These are phyloP conservation scores for Entelurus aequoreus DNA, from an alignment of 2,113 vertebrate species.

Conservation along the genomic window DNA sequence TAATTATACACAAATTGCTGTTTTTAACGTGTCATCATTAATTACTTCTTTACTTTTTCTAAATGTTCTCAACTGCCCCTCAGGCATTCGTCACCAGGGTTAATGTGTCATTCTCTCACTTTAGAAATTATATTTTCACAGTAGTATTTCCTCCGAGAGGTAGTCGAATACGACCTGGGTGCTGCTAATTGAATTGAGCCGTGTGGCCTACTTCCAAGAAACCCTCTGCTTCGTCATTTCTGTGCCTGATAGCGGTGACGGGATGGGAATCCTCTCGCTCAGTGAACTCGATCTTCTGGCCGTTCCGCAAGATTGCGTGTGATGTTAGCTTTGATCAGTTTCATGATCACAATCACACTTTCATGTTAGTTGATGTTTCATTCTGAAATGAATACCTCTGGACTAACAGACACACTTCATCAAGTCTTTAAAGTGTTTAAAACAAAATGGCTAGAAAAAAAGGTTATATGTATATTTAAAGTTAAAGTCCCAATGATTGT, in stretches of 20 bases:
- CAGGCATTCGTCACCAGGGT: constrained; percentile 8
- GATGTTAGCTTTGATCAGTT: constrained; percentile 21
- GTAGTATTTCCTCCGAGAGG: constrained; percentile 29
- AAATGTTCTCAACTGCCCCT: constrained; percentile 15
- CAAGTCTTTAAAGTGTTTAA: neutral
- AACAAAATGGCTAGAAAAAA: neutral
- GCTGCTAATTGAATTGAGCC: constrained; percentile 44
- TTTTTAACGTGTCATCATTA: constrained; percentile 13
- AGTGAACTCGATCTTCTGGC: neutral
- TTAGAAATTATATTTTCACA: constrained; percentile 8
- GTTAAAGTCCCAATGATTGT: too few relatives aligned
- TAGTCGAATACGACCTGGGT: constrained; percentile 24
- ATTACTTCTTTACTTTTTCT: constrained; percentile 23
- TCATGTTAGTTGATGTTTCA: neutral
- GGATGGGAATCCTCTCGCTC: constrained; percentile 25
- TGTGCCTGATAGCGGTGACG: constrained; percentile 29
- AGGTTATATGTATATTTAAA: too few relatives aligned
- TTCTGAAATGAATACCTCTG: neutral
- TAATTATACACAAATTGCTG: constrained; percentile 1
- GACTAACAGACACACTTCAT: neutral
- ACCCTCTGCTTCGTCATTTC: constrained; percentile 29
- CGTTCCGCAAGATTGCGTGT: constrained; percentile 23
- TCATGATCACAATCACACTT: constrained; percentile 1
- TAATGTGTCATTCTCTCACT: neutral
- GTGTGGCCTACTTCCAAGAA: constrained; percentile 46